Percentiles rank a stretch among this genome's conserved stretches.
phyloP scores from a whole-genome alignment of 2,888 invertebrate genomes.

The Cheilosia urbana region DNA sequence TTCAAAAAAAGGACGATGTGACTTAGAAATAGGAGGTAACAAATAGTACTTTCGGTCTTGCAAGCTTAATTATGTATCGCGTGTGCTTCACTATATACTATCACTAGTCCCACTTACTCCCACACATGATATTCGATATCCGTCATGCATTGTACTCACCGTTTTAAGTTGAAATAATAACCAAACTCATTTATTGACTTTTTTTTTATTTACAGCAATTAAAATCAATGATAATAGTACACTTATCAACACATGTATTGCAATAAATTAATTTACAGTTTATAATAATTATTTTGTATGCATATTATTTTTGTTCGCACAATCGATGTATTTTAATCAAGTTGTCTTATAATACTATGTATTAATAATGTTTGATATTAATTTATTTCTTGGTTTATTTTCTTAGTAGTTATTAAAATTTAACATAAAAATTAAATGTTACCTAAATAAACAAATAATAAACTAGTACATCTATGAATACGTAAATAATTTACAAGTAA shows the following conservation, averaged over 20 bases:
- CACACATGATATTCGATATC: too few species aligned
- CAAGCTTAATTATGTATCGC: too few species aligned
- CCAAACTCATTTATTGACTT: constrained; percentile 18
- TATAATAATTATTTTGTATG: not conserved
- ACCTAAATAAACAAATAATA: constrained; percentile 1
- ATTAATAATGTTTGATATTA: constrained; percentile 68
- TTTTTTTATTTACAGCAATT: constrained; percentile 68
- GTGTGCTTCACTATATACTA: too few species aligned
- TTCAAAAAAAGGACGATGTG: too few species aligned
- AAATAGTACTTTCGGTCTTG: too few species aligned
- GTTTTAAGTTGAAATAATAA: not conserved
- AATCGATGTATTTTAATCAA: constrained; percentile 65
- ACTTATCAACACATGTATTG: constrained; percentile 51
- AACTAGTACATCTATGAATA: constrained; percentile 8
- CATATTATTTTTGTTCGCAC: constrained; percentile 35
- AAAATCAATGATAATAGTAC: constrained; percentile 49
- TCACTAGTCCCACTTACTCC: too few species aligned
- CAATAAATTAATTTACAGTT: constrained; percentile 46
- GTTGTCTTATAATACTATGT: constrained; percentile 38
- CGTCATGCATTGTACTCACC: too few species aligned
- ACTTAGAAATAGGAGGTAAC: too few species aligned
- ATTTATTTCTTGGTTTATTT: constrained; percentile 74
- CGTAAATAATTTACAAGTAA: constrained; percentile 47
- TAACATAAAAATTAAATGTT: constrained; percentile 51
- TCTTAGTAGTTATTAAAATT: constrained; percentile 24